Base-by-base conservation (phyloP, 2,113 vertebrate genomes). In the Blennius ocellaris region DNA sequence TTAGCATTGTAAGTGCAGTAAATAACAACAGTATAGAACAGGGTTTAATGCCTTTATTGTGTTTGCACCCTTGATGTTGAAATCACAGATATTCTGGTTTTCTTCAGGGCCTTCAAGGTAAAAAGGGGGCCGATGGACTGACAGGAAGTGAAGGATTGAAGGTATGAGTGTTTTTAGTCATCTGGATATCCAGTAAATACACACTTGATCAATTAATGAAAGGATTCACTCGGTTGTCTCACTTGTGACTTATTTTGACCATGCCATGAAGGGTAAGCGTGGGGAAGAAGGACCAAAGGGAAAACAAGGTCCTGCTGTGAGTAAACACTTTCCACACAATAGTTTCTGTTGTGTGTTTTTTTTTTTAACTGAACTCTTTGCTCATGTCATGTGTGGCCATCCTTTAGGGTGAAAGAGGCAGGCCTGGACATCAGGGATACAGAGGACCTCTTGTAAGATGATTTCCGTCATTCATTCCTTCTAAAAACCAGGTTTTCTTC, bases 101-200 rank as follows among this genome's bases (percentile, higher is more conserved):
- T 40, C 14, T 69, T 76, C 41, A 95, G 94, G 93, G 93, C 5
- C 36, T 84, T 36, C 87, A 87, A 83, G 93, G 93, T 58, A 88
- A 86, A 82, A 40, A 80, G n/a, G 91, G 92, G 1, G 40, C 61
- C 4, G 55, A 37, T 8, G 85, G 92, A 17, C 59, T 45, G 54
- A 48, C 51, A 47, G 93, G 90, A 52, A 80, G 7, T 58, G 72
- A 84, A 64, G 92, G 93, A 1, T 55, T 64, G 51, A 93, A 93
- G 93, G 94, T 94, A 82, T 38, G 3, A 9, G 1, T 36, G 38
- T 30, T 51, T 4, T 43, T 55, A n/a, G 12, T 11, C 65, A 30
- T 69, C 3, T 7, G 8, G 44, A 5, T 63, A 53, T 62, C 57
- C 36, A 17, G 2, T 16, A 8, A 15, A 56, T 56, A 16, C 1